phyloP scores from a whole-genome alignment of 1,140 invertebrate genomes.

The Drosophila serrata region DNA sequence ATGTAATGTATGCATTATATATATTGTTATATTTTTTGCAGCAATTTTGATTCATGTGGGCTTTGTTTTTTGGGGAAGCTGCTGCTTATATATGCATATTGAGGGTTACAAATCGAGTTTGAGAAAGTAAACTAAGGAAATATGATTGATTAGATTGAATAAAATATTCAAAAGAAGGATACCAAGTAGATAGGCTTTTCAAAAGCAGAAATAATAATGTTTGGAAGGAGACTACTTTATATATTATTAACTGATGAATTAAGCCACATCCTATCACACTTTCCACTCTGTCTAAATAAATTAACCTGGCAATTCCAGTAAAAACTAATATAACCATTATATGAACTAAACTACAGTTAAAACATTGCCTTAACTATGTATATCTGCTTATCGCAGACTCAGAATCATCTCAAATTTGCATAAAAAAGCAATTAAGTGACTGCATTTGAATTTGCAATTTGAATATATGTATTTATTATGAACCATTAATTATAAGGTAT shows the following conservation, averaged over 20 bases:
- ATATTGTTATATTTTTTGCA: constrained; percentile 37
- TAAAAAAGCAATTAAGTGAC: background rate
- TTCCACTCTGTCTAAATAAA: background rate
- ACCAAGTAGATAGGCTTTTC: background rate
- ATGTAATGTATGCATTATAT: background rate
- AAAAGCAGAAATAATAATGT: background rate
- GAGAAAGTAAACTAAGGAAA: constrained; percentile 21
- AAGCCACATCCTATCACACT: background rate
- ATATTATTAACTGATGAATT: background rate
- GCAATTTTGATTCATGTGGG: constrained; percentile 31
- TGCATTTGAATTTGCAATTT: constrained; percentile 8
- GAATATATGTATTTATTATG: background rate
- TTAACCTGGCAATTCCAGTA: background rate
- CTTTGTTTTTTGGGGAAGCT: background rate
- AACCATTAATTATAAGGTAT: background rate
- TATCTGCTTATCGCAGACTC: background rate
- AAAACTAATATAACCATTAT: background rate
- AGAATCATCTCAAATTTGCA: background rate
- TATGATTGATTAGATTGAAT: constrained; percentile 24
- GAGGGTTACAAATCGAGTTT: constrained; percentile 7
- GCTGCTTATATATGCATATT: constrained; percentile 2
- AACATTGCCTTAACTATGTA: no score
- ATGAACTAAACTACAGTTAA: background rate
- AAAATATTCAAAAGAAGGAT: background rate
- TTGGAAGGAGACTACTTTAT: background rate